phyloP scores from a whole-genome alignment of 2,113 vertebrate species.

The Zosterops hypoxanthus region DNA sequence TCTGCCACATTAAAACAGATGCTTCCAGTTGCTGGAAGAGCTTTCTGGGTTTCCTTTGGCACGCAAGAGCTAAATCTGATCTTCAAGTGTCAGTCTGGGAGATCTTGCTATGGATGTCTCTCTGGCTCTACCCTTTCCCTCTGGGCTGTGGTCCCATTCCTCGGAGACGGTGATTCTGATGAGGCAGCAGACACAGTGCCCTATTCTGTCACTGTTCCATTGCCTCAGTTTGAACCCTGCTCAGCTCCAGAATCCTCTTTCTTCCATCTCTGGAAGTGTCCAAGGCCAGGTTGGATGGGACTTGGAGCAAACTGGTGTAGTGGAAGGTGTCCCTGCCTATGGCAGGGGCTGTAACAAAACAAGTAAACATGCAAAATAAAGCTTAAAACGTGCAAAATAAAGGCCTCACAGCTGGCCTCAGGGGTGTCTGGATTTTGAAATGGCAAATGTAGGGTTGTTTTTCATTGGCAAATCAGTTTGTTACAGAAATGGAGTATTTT shows the following conservation, averaged over 20 bases:
- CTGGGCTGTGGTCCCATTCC: rapidly evolving
- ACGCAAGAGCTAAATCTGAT: rapidly evolving
- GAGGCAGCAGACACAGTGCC: background rate
- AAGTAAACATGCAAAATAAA: background rate
- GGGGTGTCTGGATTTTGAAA: background rate
- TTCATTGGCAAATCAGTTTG: background rate
- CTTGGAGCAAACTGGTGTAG: background rate
- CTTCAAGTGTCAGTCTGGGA: background rate
- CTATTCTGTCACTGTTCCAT: background rate
- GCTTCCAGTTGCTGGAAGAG: background rate
- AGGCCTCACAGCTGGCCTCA: background rate
- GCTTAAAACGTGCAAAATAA: background rate
- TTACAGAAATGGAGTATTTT: background rate
- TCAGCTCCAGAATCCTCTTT: background rate
- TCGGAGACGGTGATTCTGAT: rapidly evolving
- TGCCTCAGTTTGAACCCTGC: background rate
- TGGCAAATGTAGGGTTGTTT: background rate
- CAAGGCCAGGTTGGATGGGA: background rate
- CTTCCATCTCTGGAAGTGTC: background rate
- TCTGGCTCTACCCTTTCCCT: background rate
- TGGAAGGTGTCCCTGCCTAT: background rate
- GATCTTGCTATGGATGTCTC: background rate
- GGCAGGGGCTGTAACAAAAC: background rate
- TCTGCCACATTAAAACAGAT: background rate
- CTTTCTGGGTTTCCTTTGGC: background rate